These are phyloP conservation scores for Falco punctatus DNA, from an alignment of 2,113 vertebrate genomes.

Conservation along the genomic window DNA sequence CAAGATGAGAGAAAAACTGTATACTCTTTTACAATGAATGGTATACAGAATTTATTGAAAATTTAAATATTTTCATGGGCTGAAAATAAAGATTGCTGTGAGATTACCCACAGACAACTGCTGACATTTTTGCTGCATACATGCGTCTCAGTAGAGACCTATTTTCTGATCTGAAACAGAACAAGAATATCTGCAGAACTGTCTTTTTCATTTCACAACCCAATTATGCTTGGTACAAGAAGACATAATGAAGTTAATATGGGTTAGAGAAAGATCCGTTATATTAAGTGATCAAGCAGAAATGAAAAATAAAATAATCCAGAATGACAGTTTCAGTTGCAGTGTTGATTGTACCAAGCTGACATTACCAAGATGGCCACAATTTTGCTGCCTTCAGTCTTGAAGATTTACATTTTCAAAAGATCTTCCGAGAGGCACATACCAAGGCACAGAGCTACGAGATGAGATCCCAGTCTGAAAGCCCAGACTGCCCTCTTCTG, in stretches of 20 bases:
- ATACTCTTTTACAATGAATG: neutral
- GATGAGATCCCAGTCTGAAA: neutral
- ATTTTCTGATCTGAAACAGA: neutral
- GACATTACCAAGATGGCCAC: neutral
- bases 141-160: neutral
- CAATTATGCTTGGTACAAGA: neutral
- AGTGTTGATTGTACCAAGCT: neutral
- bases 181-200: neutral
- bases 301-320: neutral
- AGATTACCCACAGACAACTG: neutral
- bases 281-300: neutral
- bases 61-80: neutral
- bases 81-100: neutral
- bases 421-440: neutral
- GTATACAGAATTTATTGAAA: neutral
- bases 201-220: neutral
- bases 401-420: neutral
- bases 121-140: neutral
- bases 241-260: neutral
- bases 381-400: neutral
- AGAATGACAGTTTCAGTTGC: neutral
- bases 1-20: neutral
- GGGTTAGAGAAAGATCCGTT: neutral
- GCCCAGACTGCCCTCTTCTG: conserved; percentile 42
- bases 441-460: neutral